Evolutionary conservation across 2,888 invertebrate genomes (phyloP).

Genomic region (Mythimna vitellina): DNA sequence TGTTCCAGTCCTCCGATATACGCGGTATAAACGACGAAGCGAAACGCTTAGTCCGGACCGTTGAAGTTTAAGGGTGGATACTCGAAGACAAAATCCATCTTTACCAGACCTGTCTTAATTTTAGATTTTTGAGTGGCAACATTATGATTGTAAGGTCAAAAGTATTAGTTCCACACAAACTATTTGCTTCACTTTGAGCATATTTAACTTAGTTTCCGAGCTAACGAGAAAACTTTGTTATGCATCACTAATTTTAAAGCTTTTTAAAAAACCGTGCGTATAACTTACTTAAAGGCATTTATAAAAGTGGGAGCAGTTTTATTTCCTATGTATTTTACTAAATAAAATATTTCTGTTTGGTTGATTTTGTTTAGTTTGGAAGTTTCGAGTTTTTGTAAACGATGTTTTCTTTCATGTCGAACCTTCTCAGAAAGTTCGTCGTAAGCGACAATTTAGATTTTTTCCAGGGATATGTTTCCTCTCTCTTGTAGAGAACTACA

Average conservation of each 20-base stretch:
- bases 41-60: too few species aligned
- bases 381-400: neutral
- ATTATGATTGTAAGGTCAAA: conserved; percentile 29
- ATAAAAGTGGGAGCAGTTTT: conserved; percentile 39
- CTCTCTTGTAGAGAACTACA: too few species aligned
- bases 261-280: conserved; percentile 52
- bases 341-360: conserved; percentile 20
- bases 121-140: conserved; percentile 12
- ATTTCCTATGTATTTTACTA: conserved; percentile 36
- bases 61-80: too few species aligned
- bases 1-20: too few species aligned
- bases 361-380: neutral
- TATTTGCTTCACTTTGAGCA: conserved; percentile 57
- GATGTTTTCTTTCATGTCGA: neutral
- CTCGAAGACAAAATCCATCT: neutral
- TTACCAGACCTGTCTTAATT: conserved; percentile 4
- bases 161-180: conserved; percentile 44
- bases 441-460: too few species aligned
- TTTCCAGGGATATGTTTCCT: too few species aligned
- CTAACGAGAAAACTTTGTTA: conserved; percentile 63
- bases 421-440: too few species aligned
- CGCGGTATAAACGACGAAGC: too few species aligned
- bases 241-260: conserved; percentile 63
- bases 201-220: conserved; percentile 54
- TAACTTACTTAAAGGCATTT: conserved; percentile 49